Evolutionary conservation across 2,888 invertebrate species (phyloP), one percentile per base, ranked within the genome.

Genomic region (Noctua pronuba): DNA sequence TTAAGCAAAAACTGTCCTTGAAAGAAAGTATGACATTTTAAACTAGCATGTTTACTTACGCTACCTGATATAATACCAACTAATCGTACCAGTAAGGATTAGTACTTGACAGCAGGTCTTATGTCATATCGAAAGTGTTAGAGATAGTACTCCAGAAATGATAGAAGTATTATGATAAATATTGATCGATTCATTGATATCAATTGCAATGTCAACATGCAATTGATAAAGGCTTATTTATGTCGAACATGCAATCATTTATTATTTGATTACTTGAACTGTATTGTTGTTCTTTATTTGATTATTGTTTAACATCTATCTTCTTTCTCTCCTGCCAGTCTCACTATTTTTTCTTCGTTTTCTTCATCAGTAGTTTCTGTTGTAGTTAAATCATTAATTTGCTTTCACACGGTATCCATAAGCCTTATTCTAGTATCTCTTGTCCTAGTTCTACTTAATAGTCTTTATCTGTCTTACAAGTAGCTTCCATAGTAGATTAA

Each of bases 151-250:
- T 69, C 35, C 21, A 75, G 73, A 72, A 73, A 77, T 44, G 73
- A 77, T 70, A 77, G 46, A 76, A 65, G 65, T 66, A 68, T 84
- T 78, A 77, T 8, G 84, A 88, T 84, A 86, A 80, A 82, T 64
- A 66, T 64, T 49, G 70, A 81, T 79, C 24, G 74, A 73, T 67
- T 46, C 44, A 80, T 79, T 31, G 75, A 84, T 86, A 73, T 58
- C 49, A 74, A 52, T 58, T 86, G 82, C 79, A 88, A 79, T 76
- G 80, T 68, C 84, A 72, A 70, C n/a, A 65, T 82, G 82, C 73
- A 80, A 46, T 76, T 65, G 79, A 86, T 83, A 75, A 62, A 66
- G 2, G 8, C 38, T 24, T 75, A 49, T 44, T 74, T 44, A 24
- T 65, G 60, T 73, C 28, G 44, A 31, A 55, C 71, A 58, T 49